These are phyloP conservation scores for Drosophila neocordata DNA, from an alignment of 1,140 invertebrate species.

Conservation along the genomic window DNA sequence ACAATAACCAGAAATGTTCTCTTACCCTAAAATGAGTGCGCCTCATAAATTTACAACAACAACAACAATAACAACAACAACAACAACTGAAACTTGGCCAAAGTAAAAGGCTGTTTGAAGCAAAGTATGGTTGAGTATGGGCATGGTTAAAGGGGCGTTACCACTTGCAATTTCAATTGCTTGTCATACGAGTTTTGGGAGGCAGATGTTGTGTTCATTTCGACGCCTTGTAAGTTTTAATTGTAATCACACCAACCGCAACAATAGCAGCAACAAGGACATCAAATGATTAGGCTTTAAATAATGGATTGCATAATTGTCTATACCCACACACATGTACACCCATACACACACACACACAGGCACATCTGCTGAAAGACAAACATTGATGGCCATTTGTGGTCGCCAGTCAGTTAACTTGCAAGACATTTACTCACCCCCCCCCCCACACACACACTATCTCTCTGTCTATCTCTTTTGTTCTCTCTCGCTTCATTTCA, in stretches of 20 bases:
- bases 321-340: slow-evolving; percentile 1
- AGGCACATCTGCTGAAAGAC: neutral
- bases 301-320: slow-evolving; percentile 74
- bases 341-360: neutral
- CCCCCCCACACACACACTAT: no score
- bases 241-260: slow-evolving; percentile 57
- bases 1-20: slow-evolving; percentile 71
- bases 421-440: neutral
- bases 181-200: slow-evolving; percentile 41
- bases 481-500: neutral
- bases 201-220: slow-evolving; percentile 64
- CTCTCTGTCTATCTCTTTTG: neutral
- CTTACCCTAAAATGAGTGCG: slow-evolving; percentile 50
- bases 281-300: slow-evolving; percentile 72
- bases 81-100: slow-evolving; percentile 41
- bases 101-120: neutral
- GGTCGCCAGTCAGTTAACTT: slow-evolving; percentile 51
- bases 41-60: slow-evolving; percentile 72
- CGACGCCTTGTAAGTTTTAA: slow-evolving; percentile 77
- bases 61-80: slow-evolving; percentile 18
- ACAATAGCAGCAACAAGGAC: slow-evolving; percentile 10
- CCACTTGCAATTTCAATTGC: slow-evolving; percentile 63
- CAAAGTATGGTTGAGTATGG: neutral
- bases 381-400: slow-evolving; percentile 49
- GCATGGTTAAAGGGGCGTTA: slow-evolving; percentile 42